Evolutionary conservation across 1,140 invertebrate genomes (phyloP), one percentile per base, ranked within the genome.

Genomic region (Lepidotrigona ventralis): DNA sequence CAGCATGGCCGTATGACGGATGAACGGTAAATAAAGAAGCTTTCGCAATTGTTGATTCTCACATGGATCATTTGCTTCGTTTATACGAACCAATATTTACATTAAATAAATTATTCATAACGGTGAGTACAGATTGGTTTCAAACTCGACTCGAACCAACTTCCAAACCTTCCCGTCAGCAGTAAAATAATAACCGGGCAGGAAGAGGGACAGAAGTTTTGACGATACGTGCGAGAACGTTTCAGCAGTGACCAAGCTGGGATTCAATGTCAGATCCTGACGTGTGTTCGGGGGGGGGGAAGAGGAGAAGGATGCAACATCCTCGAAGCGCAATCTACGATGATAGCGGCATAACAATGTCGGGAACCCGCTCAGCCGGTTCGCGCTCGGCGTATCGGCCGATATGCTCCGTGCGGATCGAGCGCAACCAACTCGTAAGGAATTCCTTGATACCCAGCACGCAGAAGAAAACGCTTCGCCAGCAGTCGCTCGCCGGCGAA

Each of bases 401-500:
- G 79, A 70, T 85, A 74, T 9, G 29, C 17, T 64, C 8, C n/a
- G 11, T 11, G 19, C 14, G 72, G 39, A 79, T 78, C 83, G 64
- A 79, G 64, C 66, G 53, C n/a, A 76, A 77, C 19, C 79, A 15
- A 81, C 46, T 78, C 66, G n/a, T 71, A 54, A 70, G 71, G 71
- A 84, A 88, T 88, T 86, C 69, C 85, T 81, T 79, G 84, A 83
- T 85, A 83, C 39, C 29, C n/a, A 23, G 14, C 21, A 26, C 17
- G 11, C 11, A 1, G 56, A 33, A 53, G 74, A 63, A 86, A 88
- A 81, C 29, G 66, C 85, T 86, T 79, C 70, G 56, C 68, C 68
- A 77, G 58, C 87, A 60, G n/a, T 51, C 26, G 33, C 63, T 58
- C 58, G 72, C 56, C 56, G 63, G 63, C 54, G 58, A 21, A 66